Base-by-base conservation (phyloP, 2,888 invertebrate genomes). In the Petrolisthes cinctipes region DNA sequence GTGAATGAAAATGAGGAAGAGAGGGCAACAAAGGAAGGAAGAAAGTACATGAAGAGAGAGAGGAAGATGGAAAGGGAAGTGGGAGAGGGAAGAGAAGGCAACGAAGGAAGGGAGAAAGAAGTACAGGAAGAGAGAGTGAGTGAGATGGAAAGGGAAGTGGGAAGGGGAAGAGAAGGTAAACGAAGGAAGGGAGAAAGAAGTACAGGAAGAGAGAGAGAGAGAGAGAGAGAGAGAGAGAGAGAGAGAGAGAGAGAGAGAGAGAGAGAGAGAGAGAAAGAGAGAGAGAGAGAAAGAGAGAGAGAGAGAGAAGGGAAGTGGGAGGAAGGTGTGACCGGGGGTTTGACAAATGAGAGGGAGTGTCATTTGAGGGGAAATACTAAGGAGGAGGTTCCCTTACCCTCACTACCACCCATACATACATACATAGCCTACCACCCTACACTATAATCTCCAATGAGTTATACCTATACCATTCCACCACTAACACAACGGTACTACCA, bases 321-420 rank as follows among this genome's bases (percentile, higher is more conserved):
- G 61, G 81, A 37, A 20, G 54, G 20, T 23, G 61, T 4, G 23
- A 51, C 11, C 11, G 17, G 79, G 14, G n/a, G 23, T 5, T 20
- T 80, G 80, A 80, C 80, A 80, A 20, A 61, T 61, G 61, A 61
- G 61, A 17, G 61, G 61, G 17, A 61, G 61, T 61, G 61, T 61
- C 61, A 17, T 61, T 9, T 61, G 61, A 61, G 61, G 61, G 61
- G 61, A 61, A 61, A 61, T 17, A 61, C 17, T 61, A 61, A 9
- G 61, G 61, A 61, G 61, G 61, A 11, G 61, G 11, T 61, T 11
- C 61, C 61, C 61, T 17, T 61, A 61, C 61, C 61, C 61, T 11
- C 61, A 61, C 61, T 17, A 1, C 17, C 61, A 61, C 61, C 61
- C 61, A 61, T 17, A 61, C 61, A 9, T 17, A n/a, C n/a, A n/a